Evolutionary conservation across 2,113 vertebrate species (phyloP), one percentile per base, ranked within the genome.

Genomic region (Aepyceros melampus): DNA sequence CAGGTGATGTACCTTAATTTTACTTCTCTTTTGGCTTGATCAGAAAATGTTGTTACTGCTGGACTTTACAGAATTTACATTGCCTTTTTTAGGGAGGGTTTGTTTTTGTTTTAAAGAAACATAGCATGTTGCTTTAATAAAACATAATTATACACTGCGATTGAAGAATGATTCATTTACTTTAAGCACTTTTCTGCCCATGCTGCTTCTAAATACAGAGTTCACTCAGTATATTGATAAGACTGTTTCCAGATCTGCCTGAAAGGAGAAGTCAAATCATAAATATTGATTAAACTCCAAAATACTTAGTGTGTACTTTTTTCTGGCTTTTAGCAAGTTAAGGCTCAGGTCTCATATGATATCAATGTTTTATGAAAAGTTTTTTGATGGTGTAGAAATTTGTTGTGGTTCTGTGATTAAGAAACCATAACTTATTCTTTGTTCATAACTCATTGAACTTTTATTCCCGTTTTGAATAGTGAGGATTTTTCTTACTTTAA

Each of bases 401-500:
- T 85, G 36, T 94, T 96, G 29, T 97, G 87, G 36, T 89, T 97
- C 78, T 96, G 21, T 91, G 53, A 86, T 84, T 90, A 86, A 95
- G 86, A 96, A 96, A 91, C 31, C 27, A 12, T 91, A 91, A 91
- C 55, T 96, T 82, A 76, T 76, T 76, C 60, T 62, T 93, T 93
- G 89, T 62, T 95, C 71, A 96, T 97, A 95, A 89, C 29, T 82
- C 6, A 93, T 67, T 62, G 88, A 97, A 85, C 56, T 36, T 82
- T 94, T 64, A 76, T 21, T 95, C 60, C 43, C 21, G 0, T 60
- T 89, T 94, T 94, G 90, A 49, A 79, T 62, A 49, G 87, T 93
- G 45, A 91, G 33, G 36, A 36, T 56, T 93, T 85, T 84, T 84
- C 49, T 29, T 78, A 17, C 10, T 5, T 76, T 58, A 53, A 51